Evolutionary conservation across 2,113 vertebrate genomes (phyloP), one percentile per base, ranked within the genome.

Genomic region (Edolisoma coerulescens): DNA sequence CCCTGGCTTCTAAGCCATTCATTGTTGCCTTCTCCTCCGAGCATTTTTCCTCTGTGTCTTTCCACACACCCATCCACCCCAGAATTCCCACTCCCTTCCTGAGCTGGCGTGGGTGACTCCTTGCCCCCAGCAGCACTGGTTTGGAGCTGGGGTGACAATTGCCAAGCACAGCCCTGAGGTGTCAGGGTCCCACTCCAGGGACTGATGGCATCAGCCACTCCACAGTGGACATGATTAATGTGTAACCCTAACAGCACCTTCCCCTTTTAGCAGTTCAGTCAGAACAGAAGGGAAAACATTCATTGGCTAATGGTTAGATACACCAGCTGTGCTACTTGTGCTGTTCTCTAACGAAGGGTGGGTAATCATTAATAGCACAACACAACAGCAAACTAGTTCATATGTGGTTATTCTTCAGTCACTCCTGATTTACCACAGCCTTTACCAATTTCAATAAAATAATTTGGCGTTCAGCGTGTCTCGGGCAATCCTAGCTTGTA

Each of bases 341-440:
- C 67, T 82, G 57, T 4, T 80, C 71, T 1, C 1, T 87, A 69
- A 47, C 0, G 0, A 79, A 61, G 35, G 21, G 12, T 28, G 30
- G 24, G 23, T 92, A 96, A 97, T 87, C 54, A 96, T 95, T 95
- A 95, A 93, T 14, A 74, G 79, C 1, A 4, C 42, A 64, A 70
- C 3, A 22, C 30, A n/a, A 32, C 41, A 24, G 35, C 45, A 73
- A 85, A 80, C 37, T 45, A 12, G 33, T n/a, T 54, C 19, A 13
- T 73, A 16, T 4, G 8, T 32, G 10, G 11, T 77, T 80, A 28
- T 37, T 80, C 45, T 76, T 90, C 33, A 35, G 70, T n/a, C 2
- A 2, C 16, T 91, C 17, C 28, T 45, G 18, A 65, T 78, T 75
- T 76, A 61, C 37, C 60, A 24, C 14, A 32, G 47, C 24, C 33